Conservation (phyloP, 2,113 vertebrate genomes). For the Grammomys surdaster region DNA sequence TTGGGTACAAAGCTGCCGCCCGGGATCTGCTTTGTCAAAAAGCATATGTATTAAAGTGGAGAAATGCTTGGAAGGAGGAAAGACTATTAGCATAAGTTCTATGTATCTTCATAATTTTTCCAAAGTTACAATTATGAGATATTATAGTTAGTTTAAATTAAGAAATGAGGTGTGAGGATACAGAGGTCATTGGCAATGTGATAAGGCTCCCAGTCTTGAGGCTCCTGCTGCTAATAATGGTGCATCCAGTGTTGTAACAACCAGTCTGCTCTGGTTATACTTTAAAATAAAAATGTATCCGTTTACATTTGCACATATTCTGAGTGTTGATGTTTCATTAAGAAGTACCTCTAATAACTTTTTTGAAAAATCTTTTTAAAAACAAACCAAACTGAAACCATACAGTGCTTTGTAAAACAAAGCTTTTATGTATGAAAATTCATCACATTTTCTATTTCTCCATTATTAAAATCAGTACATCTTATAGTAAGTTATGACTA, state of each 20-base stretch:
- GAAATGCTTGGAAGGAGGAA: neutral
- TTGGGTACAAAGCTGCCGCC: no score
- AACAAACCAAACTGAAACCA: neutral
- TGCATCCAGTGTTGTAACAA: slow-evolving; percentile 30
- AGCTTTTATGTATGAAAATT: slow-evolving; percentile 5
- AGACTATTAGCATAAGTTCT: neutral
- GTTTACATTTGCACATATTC: slow-evolving; percentile 32
- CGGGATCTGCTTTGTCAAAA: no score
- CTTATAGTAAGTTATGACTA: slow-evolving; percentile 21
- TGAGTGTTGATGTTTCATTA: slow-evolving; percentile 64
- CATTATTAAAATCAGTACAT: neutral
- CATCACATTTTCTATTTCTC: slow-evolving; percentile 27
- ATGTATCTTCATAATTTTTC: neutral
- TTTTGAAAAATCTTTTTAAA: slow-evolving; percentile 10
- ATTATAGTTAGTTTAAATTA: slow-evolving; percentile 38
- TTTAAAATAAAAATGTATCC: slow-evolving; percentile 41
- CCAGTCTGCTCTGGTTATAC: slow-evolving; percentile 48
- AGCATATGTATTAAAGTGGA: neutral
- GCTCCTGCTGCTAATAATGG: neutral
- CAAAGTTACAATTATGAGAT: neutral
- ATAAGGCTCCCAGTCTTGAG: neutral
- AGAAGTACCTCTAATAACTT: slow-evolving; percentile 39
- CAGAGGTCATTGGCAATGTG: neutral
- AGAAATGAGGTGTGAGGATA: neutral
- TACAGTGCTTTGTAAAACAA: slow-evolving; percentile 39